phyloP scores from a whole-genome alignment of 2,888 invertebrate species.

The Salticus scenicus region DNA sequence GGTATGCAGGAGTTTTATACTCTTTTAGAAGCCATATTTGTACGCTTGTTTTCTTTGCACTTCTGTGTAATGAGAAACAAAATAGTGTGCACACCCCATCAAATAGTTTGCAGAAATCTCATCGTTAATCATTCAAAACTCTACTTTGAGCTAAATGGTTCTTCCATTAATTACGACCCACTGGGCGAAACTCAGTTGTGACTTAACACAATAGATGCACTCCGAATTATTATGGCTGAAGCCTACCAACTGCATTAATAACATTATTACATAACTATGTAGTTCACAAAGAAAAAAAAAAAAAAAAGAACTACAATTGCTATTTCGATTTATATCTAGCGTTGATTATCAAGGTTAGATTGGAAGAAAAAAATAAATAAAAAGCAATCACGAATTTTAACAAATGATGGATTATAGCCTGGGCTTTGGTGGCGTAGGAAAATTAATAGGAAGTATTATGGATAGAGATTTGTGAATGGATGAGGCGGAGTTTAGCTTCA shows the following conservation, averaged over 20 bases:
- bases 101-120: slow-evolving; percentile 32
- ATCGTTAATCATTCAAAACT: slow-evolving; percentile 36
- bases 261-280: slow-evolving; percentile 21
- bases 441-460: slow-evolving; percentile 27
- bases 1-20: no score
- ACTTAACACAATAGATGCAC: slow-evolving; percentile 23
- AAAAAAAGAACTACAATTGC: not conserved
- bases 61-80: not conserved
- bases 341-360: not conserved
- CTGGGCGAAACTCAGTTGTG: slow-evolving; percentile 30
- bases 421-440: not conserved
- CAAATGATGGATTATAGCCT: slow-evolving; percentile 1
- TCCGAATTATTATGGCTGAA: slow-evolving; percentile 18
- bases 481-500: not conserved
- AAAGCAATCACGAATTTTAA: slow-evolving; percentile 24
- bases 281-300: not conserved
- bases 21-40: no score
- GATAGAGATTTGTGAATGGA: not conserved
- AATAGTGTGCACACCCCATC: slow-evolving; percentile 32
- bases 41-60: no score
- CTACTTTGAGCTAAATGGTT: not conserved
- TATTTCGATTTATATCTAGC: not conserved
- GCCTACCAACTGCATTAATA: slow-evolving; percentile 34
- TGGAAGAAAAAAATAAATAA: not conserved
- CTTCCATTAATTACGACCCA: slow-evolving; percentile 28